phyloP scores from a whole-genome alignment of 2,797 vertebrate genomes.

The Pterois miles region DNA sequence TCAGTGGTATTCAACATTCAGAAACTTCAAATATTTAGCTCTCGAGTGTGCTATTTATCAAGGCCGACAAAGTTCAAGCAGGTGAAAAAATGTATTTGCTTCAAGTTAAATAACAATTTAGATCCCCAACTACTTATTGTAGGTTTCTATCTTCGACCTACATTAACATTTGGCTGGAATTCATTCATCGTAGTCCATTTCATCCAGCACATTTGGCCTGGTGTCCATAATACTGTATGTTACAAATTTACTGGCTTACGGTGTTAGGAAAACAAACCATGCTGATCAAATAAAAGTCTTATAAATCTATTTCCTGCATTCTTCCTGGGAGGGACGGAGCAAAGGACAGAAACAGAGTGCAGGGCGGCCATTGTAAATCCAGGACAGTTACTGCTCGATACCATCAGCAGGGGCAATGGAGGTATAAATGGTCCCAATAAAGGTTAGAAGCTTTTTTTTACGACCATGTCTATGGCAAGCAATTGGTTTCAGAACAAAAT shows the following conservation, averaged over 20 bases:
- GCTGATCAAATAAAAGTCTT: constrained; percentile 58
- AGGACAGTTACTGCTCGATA: constrained; percentile 77
- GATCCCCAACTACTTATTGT: neutral
- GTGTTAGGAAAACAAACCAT: constrained; percentile 47
- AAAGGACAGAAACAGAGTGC: constrained; percentile 54
- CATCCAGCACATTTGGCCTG: neutral
- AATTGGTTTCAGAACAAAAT: constrained; percentile 50
- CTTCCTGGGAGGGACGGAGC: constrained; percentile 12
- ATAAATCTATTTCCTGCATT: constrained; percentile 36
- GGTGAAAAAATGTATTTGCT: neutral
- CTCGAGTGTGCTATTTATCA: neutral
- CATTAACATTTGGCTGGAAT: neutral
- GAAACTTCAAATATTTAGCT: neutral
- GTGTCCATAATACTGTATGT: constrained; percentile 20
- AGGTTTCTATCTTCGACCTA: neutral
- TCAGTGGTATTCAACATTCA: neutral
- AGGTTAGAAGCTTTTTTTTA: constrained; percentile 70
- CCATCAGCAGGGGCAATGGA: constrained; percentile 76
- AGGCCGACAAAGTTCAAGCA: neutral
- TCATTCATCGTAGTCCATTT: constrained; percentile 3
- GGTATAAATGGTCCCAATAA: constrained; percentile 79
- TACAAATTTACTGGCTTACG: constrained; percentile 26
- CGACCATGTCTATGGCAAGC: constrained; percentile 56
- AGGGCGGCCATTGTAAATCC: constrained; percentile 71
- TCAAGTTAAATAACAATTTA: neutral